Percentiles rank a stretch among this genome's conserved stretches.
Evolutionary conservation across 2,113 vertebrate species (phyloP).

Genomic region (Hippolais icterina): DNA sequence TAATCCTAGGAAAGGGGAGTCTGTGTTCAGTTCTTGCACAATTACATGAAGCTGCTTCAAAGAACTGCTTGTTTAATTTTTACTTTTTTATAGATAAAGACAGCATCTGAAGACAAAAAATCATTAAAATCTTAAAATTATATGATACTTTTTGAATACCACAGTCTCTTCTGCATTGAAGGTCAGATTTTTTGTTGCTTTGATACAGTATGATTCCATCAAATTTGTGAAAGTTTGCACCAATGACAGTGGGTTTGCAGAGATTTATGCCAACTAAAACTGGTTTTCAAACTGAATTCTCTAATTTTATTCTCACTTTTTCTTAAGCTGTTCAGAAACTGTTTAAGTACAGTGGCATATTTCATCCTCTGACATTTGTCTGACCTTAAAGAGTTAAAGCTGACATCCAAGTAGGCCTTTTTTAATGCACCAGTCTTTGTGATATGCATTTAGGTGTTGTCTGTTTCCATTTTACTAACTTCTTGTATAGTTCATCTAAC

Average conservation of each 20-base stretch:
- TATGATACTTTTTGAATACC: background rate
- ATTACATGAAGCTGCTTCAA: background rate
- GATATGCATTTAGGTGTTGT: background rate
- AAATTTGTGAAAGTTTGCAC: background rate
- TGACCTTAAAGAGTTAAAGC: background rate
- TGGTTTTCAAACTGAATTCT: background rate
- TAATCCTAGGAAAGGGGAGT: background rate
- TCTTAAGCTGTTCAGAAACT: background rate
- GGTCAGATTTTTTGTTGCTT: background rate
- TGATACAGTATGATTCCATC: background rate
- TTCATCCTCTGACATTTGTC: background rate
- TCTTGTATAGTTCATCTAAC: constrained; percentile 33
- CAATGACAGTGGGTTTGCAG: background rate
- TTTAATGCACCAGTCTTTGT: background rate
- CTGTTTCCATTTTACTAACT: constrained; percentile 32
- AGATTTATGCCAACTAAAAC: background rate
- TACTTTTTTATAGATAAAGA: background rate
- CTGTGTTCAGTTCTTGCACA: background rate
- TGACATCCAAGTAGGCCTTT: background rate
- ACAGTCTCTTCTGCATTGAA: background rate
- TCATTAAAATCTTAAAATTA: background rate
- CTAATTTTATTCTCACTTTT: background rate
- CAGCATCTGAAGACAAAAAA: background rate
- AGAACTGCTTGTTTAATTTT: background rate
- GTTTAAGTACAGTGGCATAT: background rate